These are phyloP conservation scores for Octonoba sinensis DNA, from an alignment of 2,888 invertebrate genomes.

Conservation along the genomic window DNA sequence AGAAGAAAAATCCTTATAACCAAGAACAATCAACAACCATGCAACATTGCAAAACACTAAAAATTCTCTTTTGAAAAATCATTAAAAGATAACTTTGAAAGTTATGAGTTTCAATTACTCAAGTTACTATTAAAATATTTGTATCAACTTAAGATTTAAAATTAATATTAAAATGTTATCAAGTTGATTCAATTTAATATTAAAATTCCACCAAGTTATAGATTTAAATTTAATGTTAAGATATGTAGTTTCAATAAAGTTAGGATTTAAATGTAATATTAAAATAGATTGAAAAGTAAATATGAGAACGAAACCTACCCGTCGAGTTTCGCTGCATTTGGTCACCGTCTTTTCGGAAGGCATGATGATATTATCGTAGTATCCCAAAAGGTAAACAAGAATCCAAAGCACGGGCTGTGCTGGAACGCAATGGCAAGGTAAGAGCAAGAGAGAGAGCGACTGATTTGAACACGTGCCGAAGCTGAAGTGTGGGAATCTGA, in stretches of 20 bases:
- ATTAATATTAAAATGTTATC: too few relatives aligned
- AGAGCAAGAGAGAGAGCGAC: slow-evolving; percentile 10
- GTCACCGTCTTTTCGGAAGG: slow-evolving; percentile 62
- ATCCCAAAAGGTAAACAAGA: slow-evolving; percentile 19
- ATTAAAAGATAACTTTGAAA: background rate
- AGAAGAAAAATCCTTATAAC: slow-evolving; percentile 11
- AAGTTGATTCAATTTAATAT: too few relatives aligned
- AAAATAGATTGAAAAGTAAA: slow-evolving; percentile 8
- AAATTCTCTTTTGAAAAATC: background rate
- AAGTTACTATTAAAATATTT: too few relatives aligned
- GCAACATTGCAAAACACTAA: background rate
- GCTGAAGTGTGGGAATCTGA: slow-evolving; percentile 44
- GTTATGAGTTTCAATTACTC: too few relatives aligned
- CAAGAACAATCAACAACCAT: slow-evolving; percentile 1
- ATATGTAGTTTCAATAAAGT: background rate
- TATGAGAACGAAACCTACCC: slow-evolving; percentile 54
- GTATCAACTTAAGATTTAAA: too few relatives aligned
- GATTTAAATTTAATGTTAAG: background rate
- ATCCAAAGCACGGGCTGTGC: background rate
- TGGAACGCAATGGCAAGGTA: slow-evolving; percentile 11
- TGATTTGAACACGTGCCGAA: slow-evolving; percentile 44
- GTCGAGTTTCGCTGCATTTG: slow-evolving; percentile 54
- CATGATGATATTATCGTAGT: slow-evolving; percentile 33
- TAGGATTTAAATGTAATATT: background rate
- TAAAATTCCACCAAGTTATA: slow-evolving; percentile 3